Evolutionary conservation across 2,797 vertebrate species (phyloP), one percentile per base, ranked within the genome.

Genomic region (Pterois miles): DNA sequence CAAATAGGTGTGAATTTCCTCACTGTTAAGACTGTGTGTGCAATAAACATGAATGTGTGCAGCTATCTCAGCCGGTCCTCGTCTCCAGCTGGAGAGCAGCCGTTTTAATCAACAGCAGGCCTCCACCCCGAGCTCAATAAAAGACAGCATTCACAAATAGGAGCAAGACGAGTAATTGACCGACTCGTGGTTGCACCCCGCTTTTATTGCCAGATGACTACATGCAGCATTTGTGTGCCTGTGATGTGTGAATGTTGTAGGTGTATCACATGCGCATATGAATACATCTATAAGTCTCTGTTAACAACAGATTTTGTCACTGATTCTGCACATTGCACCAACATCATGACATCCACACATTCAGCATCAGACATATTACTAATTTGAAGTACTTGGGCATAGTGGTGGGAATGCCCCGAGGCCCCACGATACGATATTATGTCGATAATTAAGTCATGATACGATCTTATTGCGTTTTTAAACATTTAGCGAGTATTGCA

Each of bases 71-170:
- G 87, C 90, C 81, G 89, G 82, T 77, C 79, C 53, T 84, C 31
- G 84, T 86, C 89, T 92, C 89, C 91, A 93, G 93, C 92, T 92
- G 92, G 89, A 92, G 88, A 89, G 73, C 88, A 52, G 91, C 85
- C 89, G 78, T 90, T 95, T 94, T 95, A 95, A 95, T 94, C 94
- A 94, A 90, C 86, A 91, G 88, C 91, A 92, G 91, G 91, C 91
- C 91, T 89, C 90, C 86, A 71, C 90, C 92, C 90, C 84, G 46
- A 83, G 90, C 91, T 94, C 93, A 93, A 94, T 94, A 94, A 94
- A 94, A 93, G 88, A 68, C 88, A 84, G 90, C 89, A 92, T 92
- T 91, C 91, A 90, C 88, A 91, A 94, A 91, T 87, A 90, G 90
- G 86, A 90, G 93, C 89, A 84, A 86, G 89, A 84, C 81, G 36